These are phyloP conservation scores for Apogon hyalosoma DNA, from an alignment of 2,797 vertebrate genomes.

Conservation along the genomic window DNA sequence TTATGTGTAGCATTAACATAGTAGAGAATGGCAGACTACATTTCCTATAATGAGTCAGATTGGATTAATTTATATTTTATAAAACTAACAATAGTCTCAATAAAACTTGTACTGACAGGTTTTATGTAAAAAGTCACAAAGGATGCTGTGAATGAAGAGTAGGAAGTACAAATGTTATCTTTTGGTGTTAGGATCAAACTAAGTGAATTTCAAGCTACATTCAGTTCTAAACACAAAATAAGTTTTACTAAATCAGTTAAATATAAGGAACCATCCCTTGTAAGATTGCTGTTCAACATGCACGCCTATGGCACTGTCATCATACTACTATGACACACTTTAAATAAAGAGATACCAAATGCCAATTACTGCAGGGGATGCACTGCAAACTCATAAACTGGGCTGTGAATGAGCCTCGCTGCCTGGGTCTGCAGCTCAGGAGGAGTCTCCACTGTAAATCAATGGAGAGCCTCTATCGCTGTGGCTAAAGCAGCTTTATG, in stretches of 20 bases:
- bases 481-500: conserved; percentile 75
- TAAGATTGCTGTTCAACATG: conserved; percentile 32
- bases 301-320: conserved; percentile 34
- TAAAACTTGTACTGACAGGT: too few species aligned
- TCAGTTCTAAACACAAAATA: too few species aligned
- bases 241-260: neutral
- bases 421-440: conserved; percentile 36
- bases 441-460: conserved; percentile 69
- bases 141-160: too few species aligned
- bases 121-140: too few species aligned
- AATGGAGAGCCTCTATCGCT: conserved; percentile 54
- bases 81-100: too few species aligned
- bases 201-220: too few species aligned
- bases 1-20: too few species aligned
- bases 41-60: too few species aligned
- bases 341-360: conserved; percentile 53
- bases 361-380: conserved; percentile 60
- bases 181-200: too few species aligned
- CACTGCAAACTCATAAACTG: conserved; percentile 65
- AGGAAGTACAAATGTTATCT: too few species aligned
- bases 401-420: conserved; percentile 40
- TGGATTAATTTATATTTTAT: too few species aligned
- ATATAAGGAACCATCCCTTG: neutral
- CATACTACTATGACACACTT: conserved; percentile 41
- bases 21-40: too few species aligned